Evolutionary conservation across 37 sponge, comb jelly and placozoan genomes (phyloP).

Genomic region (Eunapius fragilis): DNA sequence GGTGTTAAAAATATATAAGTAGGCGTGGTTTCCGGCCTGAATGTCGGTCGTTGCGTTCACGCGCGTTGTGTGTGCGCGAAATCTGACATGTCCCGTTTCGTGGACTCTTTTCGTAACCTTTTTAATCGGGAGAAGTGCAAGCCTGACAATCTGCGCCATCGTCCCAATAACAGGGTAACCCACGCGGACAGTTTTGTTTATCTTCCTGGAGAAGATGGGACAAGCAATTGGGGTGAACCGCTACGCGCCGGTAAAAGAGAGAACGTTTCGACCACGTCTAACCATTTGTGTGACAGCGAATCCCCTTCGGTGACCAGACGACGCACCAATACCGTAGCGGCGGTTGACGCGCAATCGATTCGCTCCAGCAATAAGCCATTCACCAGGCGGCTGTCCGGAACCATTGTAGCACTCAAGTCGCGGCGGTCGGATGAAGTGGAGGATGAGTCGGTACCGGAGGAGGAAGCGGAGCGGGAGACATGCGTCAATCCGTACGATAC

Average conservation of each 20-base stretch:
- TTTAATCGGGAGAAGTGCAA: conserved; percentile 3
- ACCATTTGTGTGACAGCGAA: neutral
- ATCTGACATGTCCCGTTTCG: conserved; percentile 29
- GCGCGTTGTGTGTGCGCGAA: neutral
- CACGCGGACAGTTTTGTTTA: conserved; percentile 67
- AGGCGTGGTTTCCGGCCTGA: neutral
- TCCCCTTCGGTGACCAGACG: conserved; percentile 7
- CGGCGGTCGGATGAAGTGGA: conserved; percentile 28
- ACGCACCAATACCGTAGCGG: neutral
- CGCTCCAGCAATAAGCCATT: neutral
- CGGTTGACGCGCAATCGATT: neutral
- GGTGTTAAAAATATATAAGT: neutral
- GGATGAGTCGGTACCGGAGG: conserved; percentile 14
- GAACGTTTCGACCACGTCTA: neutral
- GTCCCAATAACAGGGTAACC: conserved; percentile 5
- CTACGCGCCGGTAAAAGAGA: conserved; percentile 14
- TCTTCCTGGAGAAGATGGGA: conserved; percentile 31
- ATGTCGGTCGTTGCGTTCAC: neutral
- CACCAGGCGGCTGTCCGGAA: conserved; percentile 36
- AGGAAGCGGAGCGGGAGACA: neutral
- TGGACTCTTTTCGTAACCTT: conserved; percentile 31
- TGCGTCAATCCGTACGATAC: neutral
- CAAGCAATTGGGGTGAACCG: conserved; percentile 33
- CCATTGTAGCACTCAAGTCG: conserved; percentile 21
- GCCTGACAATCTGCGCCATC: neutral